These are phyloP conservation scores for Microctonus hyperodae DNA, from an alignment of 2,888 invertebrate species.

Conservation along the genomic window DNA sequence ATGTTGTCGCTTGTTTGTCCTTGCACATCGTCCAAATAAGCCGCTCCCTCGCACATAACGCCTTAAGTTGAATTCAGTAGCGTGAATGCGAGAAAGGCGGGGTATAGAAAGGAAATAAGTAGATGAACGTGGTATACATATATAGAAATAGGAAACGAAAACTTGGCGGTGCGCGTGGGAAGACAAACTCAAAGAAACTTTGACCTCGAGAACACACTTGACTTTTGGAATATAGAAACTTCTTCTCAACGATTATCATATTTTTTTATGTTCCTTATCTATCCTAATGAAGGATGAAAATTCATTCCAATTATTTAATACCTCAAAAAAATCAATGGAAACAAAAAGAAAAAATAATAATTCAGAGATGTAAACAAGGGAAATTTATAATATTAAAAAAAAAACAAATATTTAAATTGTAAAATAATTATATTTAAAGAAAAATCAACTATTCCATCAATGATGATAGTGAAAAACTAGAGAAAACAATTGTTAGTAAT, in stretches of 20 bases:
- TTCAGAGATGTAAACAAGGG: too few relatives aligned
- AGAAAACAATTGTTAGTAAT: too few relatives aligned
- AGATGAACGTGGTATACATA: background rate
- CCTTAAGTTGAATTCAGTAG: constrained; percentile 19
- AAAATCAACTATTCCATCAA: too few relatives aligned
- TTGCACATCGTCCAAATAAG: constrained; percentile 27
- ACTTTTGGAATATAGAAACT: constrained; percentile 18
- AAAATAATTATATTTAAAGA: too few relatives aligned
- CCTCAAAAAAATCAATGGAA: background rate
- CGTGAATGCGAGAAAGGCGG: constrained; percentile 6
- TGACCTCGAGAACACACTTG: constrained; percentile 22
- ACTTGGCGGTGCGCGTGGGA: constrained; percentile 16
- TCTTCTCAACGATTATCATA: constrained; percentile 12
- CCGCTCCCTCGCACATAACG: constrained; percentile 22
- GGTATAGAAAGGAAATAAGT: constrained; percentile 8
- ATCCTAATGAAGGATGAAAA: constrained; percentile 1
- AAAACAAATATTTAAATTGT: background rate
- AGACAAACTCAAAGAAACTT: constrained; percentile 24
- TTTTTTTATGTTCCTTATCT: constrained; percentile 1
- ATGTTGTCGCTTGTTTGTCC: constrained; percentile 19
- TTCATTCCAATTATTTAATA: background rate
- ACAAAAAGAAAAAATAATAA: background rate
- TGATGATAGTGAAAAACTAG: too few relatives aligned
- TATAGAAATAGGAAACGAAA: constrained; percentile 1
- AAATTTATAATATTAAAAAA: too few relatives aligned